phyloP scores from a whole-genome alignment of 30 jellyfish, hydroid and myxozoan species.

The Aurelia aurita region DNA sequence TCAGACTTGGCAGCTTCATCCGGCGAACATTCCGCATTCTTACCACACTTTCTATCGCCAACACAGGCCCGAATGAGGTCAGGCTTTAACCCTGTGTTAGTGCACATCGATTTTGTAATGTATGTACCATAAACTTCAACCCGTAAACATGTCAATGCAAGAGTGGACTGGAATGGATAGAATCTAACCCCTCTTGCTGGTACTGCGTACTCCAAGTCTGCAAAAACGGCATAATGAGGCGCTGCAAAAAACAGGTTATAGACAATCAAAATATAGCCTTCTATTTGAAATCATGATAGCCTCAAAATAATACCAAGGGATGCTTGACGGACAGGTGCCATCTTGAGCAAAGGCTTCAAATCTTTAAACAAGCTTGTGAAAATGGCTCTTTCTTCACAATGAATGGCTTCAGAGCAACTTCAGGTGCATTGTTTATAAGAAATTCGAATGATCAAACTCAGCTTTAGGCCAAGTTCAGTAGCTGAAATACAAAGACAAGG shows the following conservation, averaged over 20 bases:
- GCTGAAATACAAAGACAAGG: too few relatives aligned
- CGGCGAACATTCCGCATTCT: slow-evolving; percentile 66
- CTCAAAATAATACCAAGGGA: too few relatives aligned
- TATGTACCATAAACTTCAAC: slow-evolving; percentile 85
- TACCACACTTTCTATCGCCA: slow-evolving; percentile 84
- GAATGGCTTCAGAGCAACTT: too few relatives aligned
- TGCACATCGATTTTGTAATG: slow-evolving; percentile 76
- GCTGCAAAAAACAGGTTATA: slow-evolving; percentile 1
- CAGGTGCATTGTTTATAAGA: too few relatives aligned
- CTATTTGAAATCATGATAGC: background rate
- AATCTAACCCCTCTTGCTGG: slow-evolving; percentile 85
- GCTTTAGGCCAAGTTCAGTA: too few relatives aligned
- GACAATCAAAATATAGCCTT: background rate
- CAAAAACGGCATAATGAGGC: slow-evolving; percentile 32
- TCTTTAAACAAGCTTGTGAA: too few relatives aligned
- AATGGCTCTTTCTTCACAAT: too few relatives aligned
- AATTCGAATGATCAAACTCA: too few relatives aligned
- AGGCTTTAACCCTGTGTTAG: slow-evolving; percentile 50
- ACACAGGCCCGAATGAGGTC: slow-evolving; percentile 45
- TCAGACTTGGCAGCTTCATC: background rate
- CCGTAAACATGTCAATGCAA: slow-evolving; percentile 66
- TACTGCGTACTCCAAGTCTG: slow-evolving; percentile 61
- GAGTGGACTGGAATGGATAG: slow-evolving; percentile 54
- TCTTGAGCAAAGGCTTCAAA: too few relatives aligned
- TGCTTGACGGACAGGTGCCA: too few relatives aligned